Evolutionary conservation across 2,888 invertebrate species (phyloP).

Genomic region (Galerucella calmariensis): DNA sequence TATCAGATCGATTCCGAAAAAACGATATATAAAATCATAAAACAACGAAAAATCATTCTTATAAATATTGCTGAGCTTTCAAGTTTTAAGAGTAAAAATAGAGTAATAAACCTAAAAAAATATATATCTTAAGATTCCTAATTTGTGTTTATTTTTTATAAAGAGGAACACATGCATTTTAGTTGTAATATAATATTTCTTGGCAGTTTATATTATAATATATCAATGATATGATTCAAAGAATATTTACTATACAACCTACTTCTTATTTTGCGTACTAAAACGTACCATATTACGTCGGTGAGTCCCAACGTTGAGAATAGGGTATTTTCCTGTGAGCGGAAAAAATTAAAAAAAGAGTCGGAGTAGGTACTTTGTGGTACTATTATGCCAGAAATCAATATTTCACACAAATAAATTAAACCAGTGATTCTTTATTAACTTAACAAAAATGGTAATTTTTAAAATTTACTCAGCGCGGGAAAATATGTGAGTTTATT

Average conservation of each 20-base stretch:
- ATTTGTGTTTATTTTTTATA: conserved; percentile 33
- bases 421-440: no score
- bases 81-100: conserved; percentile 12
- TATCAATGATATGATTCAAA: conserved; percentile 52
- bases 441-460: no score
- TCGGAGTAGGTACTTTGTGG: no score
- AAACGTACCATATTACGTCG: no score
- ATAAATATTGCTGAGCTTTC: conserved; percentile 28
- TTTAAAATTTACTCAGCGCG: no score
- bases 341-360: no score
- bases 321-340: no score
- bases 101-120: conserved; percentile 24
- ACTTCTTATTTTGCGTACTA: conserved; percentile 1
- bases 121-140: conserved; percentile 24
- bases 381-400: no score
- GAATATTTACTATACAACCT: conserved; percentile 46
- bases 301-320: no score
- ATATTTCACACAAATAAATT: no score
- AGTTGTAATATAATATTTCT: conserved; percentile 41
- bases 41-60: conserved; percentile 4
- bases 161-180: conserved; percentile 44
- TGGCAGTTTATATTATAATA: conserved; percentile 55
- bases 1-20: conserved; percentile 13
- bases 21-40: background rate
- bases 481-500: no score